A percentile compares a stretch with the other conserved stretches of the same genome.
Conservation (phyloP, 2,888 invertebrate species). For the Ormyrus pomaceus region DNA sequence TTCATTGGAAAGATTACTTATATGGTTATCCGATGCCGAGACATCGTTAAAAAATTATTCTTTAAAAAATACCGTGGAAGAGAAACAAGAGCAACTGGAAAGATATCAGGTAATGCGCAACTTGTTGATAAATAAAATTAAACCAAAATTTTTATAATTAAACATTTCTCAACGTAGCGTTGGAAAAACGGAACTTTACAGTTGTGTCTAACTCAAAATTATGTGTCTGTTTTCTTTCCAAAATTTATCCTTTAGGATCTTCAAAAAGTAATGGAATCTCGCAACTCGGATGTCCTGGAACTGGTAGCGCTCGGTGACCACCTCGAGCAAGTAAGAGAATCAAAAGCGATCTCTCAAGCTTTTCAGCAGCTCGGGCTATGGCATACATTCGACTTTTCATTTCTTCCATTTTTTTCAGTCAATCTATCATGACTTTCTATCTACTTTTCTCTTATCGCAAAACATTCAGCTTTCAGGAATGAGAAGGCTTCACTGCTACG, state of each 20-base stretch:
- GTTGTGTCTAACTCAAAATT: background rate
- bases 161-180: no score
- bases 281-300: slow-evolving; percentile 84
- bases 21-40: slow-evolving; percentile 92
- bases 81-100: slow-evolving; percentile 92
- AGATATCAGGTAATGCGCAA: slow-evolving; percentile 86
- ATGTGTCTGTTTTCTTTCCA: slow-evolving; percentile 32
- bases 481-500: slow-evolving; percentile 21
- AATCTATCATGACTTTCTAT: slow-evolving; percentile 42
- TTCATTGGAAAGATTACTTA: slow-evolving; percentile 87
- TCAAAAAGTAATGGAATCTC: slow-evolving; percentile 84
- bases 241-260: slow-evolving; percentile 81
- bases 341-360: slow-evolving; percentile 48
- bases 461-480: slow-evolving; percentile 42
- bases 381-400: slow-evolving; percentile 40
- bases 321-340: slow-evolving; percentile 87
- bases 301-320: slow-evolving; percentile 86
- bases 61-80: slow-evolving; percentile 89
- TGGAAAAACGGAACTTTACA: background rate
- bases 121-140: background rate
- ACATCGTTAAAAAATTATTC: slow-evolving; percentile 89
- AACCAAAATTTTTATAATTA: background rate
- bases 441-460: slow-evolving; percentile 39
- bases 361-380: slow-evolving; percentile 43
- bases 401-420: slow-evolving; percentile 20